phyloP scores from a whole-genome alignment of 1,140 invertebrate species.

The Cydia pomonella region DNA sequence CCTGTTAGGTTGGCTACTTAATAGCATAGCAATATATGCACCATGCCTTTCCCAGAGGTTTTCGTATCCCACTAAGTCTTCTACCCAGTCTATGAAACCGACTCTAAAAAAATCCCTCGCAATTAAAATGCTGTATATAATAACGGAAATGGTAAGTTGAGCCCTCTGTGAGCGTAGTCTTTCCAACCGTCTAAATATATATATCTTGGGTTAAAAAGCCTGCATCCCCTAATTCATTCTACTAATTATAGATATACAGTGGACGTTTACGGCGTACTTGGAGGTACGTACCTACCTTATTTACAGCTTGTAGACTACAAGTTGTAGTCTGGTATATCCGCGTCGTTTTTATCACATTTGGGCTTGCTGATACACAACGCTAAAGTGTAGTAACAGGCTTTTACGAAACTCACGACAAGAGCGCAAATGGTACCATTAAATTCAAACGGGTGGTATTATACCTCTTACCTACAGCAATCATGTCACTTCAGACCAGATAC shows the following conservation, averaged over 20 bases:
- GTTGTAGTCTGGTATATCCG: neutral
- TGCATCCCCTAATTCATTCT: neutral
- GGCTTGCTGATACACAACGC: neutral
- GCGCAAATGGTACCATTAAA: constrained; percentile 6
- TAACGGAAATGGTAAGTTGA: no score
- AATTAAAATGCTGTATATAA: no score
- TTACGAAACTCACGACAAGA: neutral
- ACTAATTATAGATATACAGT: neutral
- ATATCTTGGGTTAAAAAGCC: neutral
- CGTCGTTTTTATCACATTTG: neutral
- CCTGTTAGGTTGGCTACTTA: no score
- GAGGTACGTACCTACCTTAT: neutral
- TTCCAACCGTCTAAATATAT: no score
- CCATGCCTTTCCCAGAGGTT: no score
- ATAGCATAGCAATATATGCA: no score
- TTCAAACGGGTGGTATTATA: neutral
- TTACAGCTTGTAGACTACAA: neutral
- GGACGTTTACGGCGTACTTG: neutral
- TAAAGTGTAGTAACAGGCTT: neutral
- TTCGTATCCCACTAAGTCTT: no score
- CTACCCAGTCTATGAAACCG: no score
- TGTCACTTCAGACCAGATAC: neutral
- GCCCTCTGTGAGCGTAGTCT: no score
- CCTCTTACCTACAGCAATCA: neutral
- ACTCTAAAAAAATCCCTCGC: no score